Evolutionary conservation across 1,140 invertebrate species (phyloP), one percentile per base, ranked within the genome.

Genomic region (Bombus confusus): DNA sequence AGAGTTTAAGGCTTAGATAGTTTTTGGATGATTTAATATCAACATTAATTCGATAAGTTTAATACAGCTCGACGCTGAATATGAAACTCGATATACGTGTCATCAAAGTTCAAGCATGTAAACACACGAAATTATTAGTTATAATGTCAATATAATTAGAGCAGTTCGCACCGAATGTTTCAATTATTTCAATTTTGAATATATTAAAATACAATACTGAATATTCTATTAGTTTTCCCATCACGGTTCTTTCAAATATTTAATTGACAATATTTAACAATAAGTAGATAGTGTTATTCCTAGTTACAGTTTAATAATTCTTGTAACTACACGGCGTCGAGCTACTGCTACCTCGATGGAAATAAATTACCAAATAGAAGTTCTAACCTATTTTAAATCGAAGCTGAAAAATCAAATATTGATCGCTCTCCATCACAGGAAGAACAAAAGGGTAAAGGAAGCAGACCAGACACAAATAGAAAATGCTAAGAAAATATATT

Each of bases 11-110:
- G 12, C 74, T 57, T 76, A 28, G 34, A 57, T 43, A 34, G 13
- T n/a, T 57, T 59, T 59, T 31, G 22, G 13, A 28, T 76, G 10
- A 59, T 76, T 59, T 59, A 59, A 76, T 34, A 28, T 57, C 74
- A 76, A 76, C 6, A 31, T 76, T 76, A 57, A 76, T 37, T 76
- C 47, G 34, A 57, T 47, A 37, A 76, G 74, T 76, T 76, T 76
- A 76, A 76, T 76, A 59, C 8, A 59, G 28, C 59, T 39, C 34
- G 22, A 39, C 52, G 13, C 3, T 59, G 15, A 59, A 59, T 76
- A 22, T n/a, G 52, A 59, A 59, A 59, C 18, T 59, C 8, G 12
- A 59, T n/a, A 34, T 76, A 59, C 52, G 13, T 37, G 9, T 57
- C 25, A 34, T 71, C 37, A 6, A 75, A 57, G 4, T 75, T 34